A percentile compares a stretch with the other conserved stretches of the same genome.
Evolutionary conservation across 2,888 invertebrate species (phyloP).

Genomic region (Quadroppia sp.): DNA sequence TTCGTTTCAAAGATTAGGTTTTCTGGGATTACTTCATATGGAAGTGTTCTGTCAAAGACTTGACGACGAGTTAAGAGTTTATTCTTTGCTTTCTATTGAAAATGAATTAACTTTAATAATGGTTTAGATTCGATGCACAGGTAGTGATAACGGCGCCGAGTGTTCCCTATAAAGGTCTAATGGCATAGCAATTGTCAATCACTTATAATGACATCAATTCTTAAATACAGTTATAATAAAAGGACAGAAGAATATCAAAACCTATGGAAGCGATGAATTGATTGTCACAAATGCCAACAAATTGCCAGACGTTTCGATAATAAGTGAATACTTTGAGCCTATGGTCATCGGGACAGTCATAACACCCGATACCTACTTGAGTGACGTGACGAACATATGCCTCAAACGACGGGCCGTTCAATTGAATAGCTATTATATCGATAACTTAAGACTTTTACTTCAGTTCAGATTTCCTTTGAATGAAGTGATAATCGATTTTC

Average conservation of each 20-base stretch:
- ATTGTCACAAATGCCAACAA: constrained; percentile 53
- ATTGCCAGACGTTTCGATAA: constrained; percentile 58
- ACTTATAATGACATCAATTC: background rate
- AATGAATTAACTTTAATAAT: background rate
- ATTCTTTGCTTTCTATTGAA: background rate
- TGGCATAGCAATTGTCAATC: background rate
- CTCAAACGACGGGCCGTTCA: constrained; percentile 67
- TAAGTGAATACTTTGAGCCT: constrained; percentile 77
- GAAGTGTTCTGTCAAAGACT: constrained; percentile 58
- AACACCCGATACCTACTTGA: constrained; percentile 62
- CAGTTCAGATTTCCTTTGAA: constrained; percentile 80
- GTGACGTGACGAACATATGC: constrained; percentile 51
- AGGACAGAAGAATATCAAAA: constrained; percentile 62
- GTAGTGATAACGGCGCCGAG: constrained; percentile 58
- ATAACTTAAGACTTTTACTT: constrained; percentile 73
- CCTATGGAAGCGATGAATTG: constrained; percentile 54
- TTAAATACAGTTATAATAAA: constrained; percentile 61
- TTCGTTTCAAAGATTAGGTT: constrained; percentile 52
- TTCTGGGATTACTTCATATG: constrained; percentile 58
- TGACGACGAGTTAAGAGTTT: constrained; percentile 54
- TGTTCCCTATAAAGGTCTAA: constrained; percentile 56
- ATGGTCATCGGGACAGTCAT: constrained; percentile 83
- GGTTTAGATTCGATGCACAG: constrained; percentile 51
- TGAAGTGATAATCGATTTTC: constrained; percentile 92
- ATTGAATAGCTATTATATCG: constrained; percentile 69